Evolutionary conservation across 2,797 vertebrate species (phyloP).

Genomic region (Anniella stebbinsi): DNA sequence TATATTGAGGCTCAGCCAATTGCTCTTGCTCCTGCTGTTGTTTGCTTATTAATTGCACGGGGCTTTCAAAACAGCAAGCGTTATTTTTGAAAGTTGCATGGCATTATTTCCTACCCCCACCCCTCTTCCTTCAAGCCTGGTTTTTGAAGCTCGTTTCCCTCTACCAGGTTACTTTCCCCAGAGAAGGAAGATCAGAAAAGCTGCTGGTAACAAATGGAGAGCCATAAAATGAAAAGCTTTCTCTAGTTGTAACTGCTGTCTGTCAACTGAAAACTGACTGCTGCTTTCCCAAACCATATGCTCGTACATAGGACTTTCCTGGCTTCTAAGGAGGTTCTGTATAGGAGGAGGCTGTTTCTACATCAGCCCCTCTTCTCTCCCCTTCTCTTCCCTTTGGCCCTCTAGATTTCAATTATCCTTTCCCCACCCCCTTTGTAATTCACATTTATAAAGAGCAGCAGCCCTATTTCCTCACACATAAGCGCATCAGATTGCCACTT

Average conservation of each 20-base stretch:
- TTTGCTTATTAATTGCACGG: conserved; percentile 40
- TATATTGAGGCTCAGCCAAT: conserved; percentile 29
- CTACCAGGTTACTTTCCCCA: conserved; percentile 18
- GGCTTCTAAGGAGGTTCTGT: background rate
- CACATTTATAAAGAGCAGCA: background rate
- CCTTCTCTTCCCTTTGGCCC: background rate
- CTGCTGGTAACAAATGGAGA: conserved; percentile 5
- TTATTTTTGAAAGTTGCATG: conserved; percentile 11
- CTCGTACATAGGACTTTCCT: background rate
- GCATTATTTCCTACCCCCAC: background rate
- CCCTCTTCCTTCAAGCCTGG: background rate
- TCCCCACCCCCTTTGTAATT: background rate
- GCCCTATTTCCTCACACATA: background rate
- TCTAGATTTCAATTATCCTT: background rate
- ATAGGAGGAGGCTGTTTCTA: background rate
- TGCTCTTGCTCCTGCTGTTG: conserved; percentile 42
- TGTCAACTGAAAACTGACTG: conserved; percentile 8
- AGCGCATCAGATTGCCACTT: background rate
- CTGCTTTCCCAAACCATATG: background rate
- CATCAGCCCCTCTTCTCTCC: no score
- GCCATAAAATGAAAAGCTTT: conserved; percentile 15
- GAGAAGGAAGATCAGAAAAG: conserved; percentile 34
- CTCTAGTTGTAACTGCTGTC: conserved; percentile 6
- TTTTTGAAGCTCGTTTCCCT: conserved; percentile 28
- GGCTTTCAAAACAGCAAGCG: conserved; percentile 25